Evolutionary conservation across 2,113 vertebrate species (phyloP), one percentile per base, ranked within the genome.

Genomic region (Entelurus aequoreus): DNA sequence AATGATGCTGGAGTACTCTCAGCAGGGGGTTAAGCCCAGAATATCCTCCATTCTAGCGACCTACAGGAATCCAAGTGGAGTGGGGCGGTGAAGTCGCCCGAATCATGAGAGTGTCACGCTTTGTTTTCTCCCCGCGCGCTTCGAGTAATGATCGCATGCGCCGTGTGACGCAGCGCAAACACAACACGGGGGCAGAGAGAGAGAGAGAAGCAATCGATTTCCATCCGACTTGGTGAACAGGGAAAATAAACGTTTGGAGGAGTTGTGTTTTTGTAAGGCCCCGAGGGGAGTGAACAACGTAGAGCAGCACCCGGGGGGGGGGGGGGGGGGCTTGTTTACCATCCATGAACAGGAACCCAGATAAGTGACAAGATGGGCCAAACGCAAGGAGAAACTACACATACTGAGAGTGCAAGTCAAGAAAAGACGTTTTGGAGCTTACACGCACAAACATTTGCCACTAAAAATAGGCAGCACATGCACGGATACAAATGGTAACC

Each of bases 21-120:
- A 61, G 69, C 21, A 6, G 82, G 82, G 66, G 77, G 65, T 77
- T 86, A 80, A 84, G 63, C 68, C 68, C 66, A 76, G 79, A 86
- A 84, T 83, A 83, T 85, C 79, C 80, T 73, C 74, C 76, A 48
- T 85, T 85, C 84, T 75, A 78, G 54, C 5, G 60, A 56, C 69
- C 75, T 77, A 75, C 77, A 77, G 76, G 71, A 80, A 78, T 78
- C 51, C 70, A 76, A 83, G 77, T 72, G 69, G 68, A 68, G 70
- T 36, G 48, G 15, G 49, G 58, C 42, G 8, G 47, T n/a, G 55
- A 53, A 63, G 21, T 54, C 8, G 40, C 8, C 40, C 10, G 40
- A 42, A 42, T 40, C 38, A 40, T 40, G 8, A 40, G 40, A 9
- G 40, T 56, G 6, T 19, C 71, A 48, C 6, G 62, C 15, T 65